Evolutionary conservation across 2,888 invertebrate species (phyloP), one percentile per base, ranked within the genome.

Genomic region (Ormyrus pomaceus): DNA sequence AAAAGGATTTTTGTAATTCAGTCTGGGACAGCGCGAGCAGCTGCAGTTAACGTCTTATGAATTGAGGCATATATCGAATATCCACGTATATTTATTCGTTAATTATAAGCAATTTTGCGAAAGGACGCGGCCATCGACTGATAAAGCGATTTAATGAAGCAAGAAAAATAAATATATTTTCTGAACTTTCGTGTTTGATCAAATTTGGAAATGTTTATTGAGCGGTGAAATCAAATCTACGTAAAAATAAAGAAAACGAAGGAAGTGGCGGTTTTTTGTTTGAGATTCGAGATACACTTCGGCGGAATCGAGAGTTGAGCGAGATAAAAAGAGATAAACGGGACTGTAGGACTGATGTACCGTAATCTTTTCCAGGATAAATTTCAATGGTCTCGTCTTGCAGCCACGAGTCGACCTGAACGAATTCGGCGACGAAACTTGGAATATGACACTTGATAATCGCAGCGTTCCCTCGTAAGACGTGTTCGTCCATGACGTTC

Each of bases 381-480:
- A 94, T 93, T 89, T 94, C 93, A 85, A 92, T 92, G 86, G 93
- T 93, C 90, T 95, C 95, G 90, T 95, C 95, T 92, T 96, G 95
- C 91, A 96, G 93, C 97, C 97, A 97, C 86, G 96, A 95, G 86
- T 94, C 94, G 87, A 97, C 96, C 88, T 92, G 93, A 88, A 97
- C 96, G 92, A 96, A 97, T 92, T 97, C 97, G 88, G 96, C 96
- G 86, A 97, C 96, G 92, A 97, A 97, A 92, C 96, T 96, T 87
- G 97, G 97, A 91, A 97, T 96, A 92, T 96, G 96, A 93, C 97
- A 97, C 94, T 97, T 97, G 91, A 97, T 93, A 91, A 97, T 95
- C 87, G 96, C 97, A 87, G 96, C 95, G 92, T 97, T 97, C 88
- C 97, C 97, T 91, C 95, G 94, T 87, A 97, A 93, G 86, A 97